Base-by-base conservation (phyloP, 2,113 vertebrate species). In the Motacilla alba region DNA sequence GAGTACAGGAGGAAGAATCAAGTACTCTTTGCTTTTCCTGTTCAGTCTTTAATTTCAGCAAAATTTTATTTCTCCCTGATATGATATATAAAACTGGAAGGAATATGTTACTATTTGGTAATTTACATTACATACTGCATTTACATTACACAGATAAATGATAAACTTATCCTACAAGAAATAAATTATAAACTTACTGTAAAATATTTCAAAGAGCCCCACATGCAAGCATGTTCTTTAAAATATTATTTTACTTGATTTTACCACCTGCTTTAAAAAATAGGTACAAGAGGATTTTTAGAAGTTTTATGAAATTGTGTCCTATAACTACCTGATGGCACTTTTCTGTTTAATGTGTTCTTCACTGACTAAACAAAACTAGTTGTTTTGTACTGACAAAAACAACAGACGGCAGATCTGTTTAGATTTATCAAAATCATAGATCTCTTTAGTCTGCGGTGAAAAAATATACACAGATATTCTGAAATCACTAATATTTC, bases 51-150 rank as follows among this genome's bases (percentile, higher is more conserved):
- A 30, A 49, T 64, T 66, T 43, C 11, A 47, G 9, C 7, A 39
- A 69, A 2, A 10, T 60, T 60, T 72, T 59, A 1, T 53, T 79
- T 80, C 73, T 68, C 2, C 6, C 53, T 60, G 8, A 2, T 55
- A 4, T 47, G 23, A 7, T 56, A 39, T 19, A 21, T 2, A 60
- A 77, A 81, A 56, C 23, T 44, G 9, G n/a, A 23, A 2, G 17
- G 3, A 31, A 43, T 50, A 44, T 27, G 9, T 11, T 8, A 31
- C 30, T 80, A 16, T 91, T 63, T 83, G 6, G 20, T 55, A 80
- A 83, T n/a, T 16, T 52, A 62, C 0, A 0, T 56, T 55, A 21
- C 8, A 33, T 2, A 55, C 39, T 50, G 15, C 4, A 20, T 33
- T 62, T 41, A 41, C 6, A 33, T 41, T 52, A 12, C 12, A 37